These are phyloP conservation scores for Argyresthia goedartella DNA, from an alignment of 2,888 invertebrate species.

Conservation along the genomic window DNA sequence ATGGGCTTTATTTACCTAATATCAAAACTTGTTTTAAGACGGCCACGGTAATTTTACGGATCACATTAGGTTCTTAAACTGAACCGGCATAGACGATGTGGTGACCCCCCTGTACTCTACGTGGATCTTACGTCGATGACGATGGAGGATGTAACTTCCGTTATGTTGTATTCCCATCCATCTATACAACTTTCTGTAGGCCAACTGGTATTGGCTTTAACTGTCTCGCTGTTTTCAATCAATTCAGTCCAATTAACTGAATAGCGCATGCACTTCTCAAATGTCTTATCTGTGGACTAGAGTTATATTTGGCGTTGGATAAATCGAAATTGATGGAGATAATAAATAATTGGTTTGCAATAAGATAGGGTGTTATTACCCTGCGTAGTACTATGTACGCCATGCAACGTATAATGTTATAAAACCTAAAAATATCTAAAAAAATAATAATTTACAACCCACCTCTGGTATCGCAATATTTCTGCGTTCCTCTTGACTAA, in stretches of 20 bases:
- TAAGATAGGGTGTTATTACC: background rate
- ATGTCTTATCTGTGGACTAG: conserved; percentile 39
- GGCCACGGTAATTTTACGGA: too few relatives aligned
- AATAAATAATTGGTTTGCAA: background rate
- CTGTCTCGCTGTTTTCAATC: conserved; percentile 34
- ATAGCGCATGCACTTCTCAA: conserved; percentile 80
- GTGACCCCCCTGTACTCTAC: too few relatives aligned
- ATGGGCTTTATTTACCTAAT: too few relatives aligned
- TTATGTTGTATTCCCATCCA: conserved; percentile 85
- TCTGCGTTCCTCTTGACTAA: conserved; percentile 71
- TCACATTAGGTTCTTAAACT: too few relatives aligned
- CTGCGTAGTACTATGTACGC: too few relatives aligned
- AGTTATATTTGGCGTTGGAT: too few relatives aligned
- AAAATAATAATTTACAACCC: background rate
- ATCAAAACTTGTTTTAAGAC: too few relatives aligned
- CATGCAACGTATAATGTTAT: too few relatives aligned
- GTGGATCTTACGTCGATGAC: conserved; percentile 83
- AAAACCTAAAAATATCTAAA: background rate
- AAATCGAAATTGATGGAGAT: background rate
- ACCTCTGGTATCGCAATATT: conserved; percentile 74
- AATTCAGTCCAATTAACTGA: conserved; percentile 78
- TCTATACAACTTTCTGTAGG: conserved; percentile 76
- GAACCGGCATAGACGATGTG: too few relatives aligned
- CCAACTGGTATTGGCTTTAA: conserved; percentile 69
- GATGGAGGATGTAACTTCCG: conserved; percentile 80